These are phyloP conservation scores for Megaceryle maxima DNA, from an alignment of 2,113 vertebrate genomes.

Conservation along the genomic window DNA sequence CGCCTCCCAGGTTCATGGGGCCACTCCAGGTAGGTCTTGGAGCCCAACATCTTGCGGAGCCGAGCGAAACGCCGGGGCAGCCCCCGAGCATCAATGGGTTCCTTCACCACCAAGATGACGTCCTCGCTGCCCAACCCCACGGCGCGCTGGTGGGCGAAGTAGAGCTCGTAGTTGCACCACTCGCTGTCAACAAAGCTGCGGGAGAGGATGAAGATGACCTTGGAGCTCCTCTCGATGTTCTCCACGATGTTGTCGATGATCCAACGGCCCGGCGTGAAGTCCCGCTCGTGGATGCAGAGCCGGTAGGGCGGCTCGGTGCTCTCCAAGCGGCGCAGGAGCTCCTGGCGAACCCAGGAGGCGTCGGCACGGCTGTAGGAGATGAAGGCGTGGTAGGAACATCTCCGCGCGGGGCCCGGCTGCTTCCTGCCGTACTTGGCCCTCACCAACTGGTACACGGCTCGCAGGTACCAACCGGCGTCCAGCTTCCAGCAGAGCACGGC, in stretches of 20 bases:
- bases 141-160: constrained; percentile 86
- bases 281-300: constrained; percentile 86
- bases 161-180: constrained; percentile 90
- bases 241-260: constrained; percentile 91
- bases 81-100: constrained; percentile 74
- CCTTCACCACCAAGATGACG: constrained; percentile 82
- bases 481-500: constrained; percentile 78
- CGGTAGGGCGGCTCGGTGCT: constrained; percentile 74
- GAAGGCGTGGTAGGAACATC: constrained; percentile 82
- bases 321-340: constrained; percentile 80
- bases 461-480: constrained; percentile 81
- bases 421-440: constrained; percentile 74
- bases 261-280: constrained; percentile 86
- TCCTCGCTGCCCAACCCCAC: constrained; percentile 80
- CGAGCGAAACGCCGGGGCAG: constrained; percentile 83
- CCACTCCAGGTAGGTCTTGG: constrained; percentile 87
- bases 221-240: constrained; percentile 84
- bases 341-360: constrained; percentile 80
- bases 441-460: constrained; percentile 78
- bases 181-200: constrained; percentile 85
- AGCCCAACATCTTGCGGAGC: constrained; percentile 82
- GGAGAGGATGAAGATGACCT: constrained; percentile 86
- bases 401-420: not conserved
- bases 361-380: constrained; percentile 85
- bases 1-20: constrained; percentile 75